Evolutionary conservation across 2,888 invertebrate species (phyloP), one percentile per base, ranked within the genome.

Genomic region (Tachystola acroxantha): DNA sequence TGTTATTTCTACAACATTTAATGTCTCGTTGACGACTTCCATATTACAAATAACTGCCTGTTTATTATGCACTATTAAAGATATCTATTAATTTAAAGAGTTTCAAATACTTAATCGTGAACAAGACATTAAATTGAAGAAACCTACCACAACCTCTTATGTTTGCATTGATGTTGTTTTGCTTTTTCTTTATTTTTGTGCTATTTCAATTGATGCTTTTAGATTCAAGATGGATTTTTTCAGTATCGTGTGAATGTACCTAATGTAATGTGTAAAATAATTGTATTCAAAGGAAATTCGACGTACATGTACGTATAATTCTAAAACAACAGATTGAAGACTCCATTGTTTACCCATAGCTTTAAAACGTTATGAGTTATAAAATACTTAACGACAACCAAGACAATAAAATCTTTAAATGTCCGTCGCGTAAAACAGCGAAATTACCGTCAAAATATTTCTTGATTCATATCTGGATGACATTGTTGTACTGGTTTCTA

Each of bases 401-500:
- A 59, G 61, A 61, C 51, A 62, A 67, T 70, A 67, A 72, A 66
- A 56, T 53, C 53, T 50, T 58, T 62, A 64, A 71, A 64, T 61
- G 60, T 53, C 53, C 57, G 58, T 53, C 30, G 59, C 63, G 59
- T 48, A 52, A 63, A 48, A 41, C 43, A 47, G 59, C 66, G 52
- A 65, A 71, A 67, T 70, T 59, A 60, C 62, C 47, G 57, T 62
- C 60, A 65, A 53, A 59, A 68, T 58, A 64, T 64, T 65, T 47
- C 50, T 49, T 56, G 77, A 78, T 80, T 47, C 38, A 35, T 56
- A 80, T 82, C 80, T 72, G 39, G 47, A 62, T 39, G 55, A 59
- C 66, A 65, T 69, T 66, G 62, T 66, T 46, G 45, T 65, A 62
- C 74, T 55, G 61, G 73, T 73, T 76, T 64, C 57, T 66, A 60